A percentile compares a stretch with the other conserved stretches of the same genome.
Evolutionary conservation across 2,797 vertebrate genomes (phyloP).

Genomic region (Petrocephalus sullivani): DNA sequence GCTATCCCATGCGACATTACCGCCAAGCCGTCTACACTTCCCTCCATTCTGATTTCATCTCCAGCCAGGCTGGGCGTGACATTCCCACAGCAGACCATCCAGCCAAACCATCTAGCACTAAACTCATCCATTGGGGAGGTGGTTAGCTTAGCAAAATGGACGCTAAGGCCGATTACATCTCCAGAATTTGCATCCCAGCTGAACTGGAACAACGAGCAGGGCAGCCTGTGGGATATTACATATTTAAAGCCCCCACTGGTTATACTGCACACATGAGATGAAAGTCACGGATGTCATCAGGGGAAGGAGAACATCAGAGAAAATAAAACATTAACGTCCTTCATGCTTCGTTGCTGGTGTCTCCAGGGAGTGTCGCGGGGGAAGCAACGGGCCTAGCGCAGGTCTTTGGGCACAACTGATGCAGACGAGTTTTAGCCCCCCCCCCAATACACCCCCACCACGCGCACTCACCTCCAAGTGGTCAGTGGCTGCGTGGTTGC

Average conservation of each 20-base stretch:
- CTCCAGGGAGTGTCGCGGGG: not conserved
- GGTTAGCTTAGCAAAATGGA: not conserved
- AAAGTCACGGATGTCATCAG: not conserved
- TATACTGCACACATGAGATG: not conserved
- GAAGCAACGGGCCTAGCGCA: not conserved
- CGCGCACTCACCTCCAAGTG: conserved; percentile 84
- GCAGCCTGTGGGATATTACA: not conserved
- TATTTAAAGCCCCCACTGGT: not conserved
- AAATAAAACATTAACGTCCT: conserved; percentile 8
- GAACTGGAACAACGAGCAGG: not conserved
- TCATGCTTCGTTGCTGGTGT: not conserved
- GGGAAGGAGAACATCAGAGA: not conserved
- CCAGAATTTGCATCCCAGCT: not conserved
- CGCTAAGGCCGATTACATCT: not conserved
- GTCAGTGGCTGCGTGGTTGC: conserved; percentile 81
- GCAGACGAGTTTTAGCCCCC: not conserved
- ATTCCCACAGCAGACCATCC: not conserved
- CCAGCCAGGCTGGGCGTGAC: not conserved
- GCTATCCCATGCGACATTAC: not conserved
- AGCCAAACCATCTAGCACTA: not conserved
- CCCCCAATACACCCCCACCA: not conserved
- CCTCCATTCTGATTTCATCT: not conserved
- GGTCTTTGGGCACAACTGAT: not conserved
- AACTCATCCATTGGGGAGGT: not conserved
- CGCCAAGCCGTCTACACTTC: not conserved